Evolutionary conservation across 2,797 vertebrate genomes (phyloP).

Genomic region (Anguilla marmorata): DNA sequence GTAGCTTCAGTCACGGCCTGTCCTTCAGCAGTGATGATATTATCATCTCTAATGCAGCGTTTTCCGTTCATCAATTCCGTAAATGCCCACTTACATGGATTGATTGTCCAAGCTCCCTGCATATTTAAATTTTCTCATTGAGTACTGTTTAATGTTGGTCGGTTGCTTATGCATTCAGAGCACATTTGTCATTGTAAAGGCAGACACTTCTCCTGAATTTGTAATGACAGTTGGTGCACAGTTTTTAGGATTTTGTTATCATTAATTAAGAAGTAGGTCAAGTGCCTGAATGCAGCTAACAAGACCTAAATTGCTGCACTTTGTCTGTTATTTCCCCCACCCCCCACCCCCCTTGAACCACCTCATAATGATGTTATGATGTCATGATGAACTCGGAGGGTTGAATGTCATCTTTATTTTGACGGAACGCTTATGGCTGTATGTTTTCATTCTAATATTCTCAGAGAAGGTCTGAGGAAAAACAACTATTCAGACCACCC

Average conservation of each 20-base stretch:
- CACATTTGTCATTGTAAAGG: background rate
- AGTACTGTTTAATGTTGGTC: background rate
- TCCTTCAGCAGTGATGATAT: background rate
- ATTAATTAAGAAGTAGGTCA: background rate
- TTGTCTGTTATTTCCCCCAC: background rate
- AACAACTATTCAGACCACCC: conserved; percentile 30
- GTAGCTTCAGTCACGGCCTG: background rate
- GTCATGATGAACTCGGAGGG: background rate
- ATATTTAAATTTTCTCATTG: background rate
- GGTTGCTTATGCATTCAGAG: background rate
- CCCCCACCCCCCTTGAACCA: background rate
- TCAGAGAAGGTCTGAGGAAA: conserved; percentile 45
- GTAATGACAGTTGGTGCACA: background rate
- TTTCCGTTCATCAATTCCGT: background rate
- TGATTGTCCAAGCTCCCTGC: background rate
- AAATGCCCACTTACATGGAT: background rate
- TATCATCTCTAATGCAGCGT: background rate
- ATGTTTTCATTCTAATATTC: background rate
- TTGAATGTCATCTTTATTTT: background rate
- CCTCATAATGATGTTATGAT: background rate
- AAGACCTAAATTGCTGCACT: background rate
- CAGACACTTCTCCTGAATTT: background rate
- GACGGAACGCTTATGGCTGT: background rate
- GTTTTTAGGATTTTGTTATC: background rate
- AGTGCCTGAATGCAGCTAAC: background rate